Evolutionary conservation across 2,888 invertebrate species (phyloP).

Genomic region (Temnothorax unifasciatus): DNA sequence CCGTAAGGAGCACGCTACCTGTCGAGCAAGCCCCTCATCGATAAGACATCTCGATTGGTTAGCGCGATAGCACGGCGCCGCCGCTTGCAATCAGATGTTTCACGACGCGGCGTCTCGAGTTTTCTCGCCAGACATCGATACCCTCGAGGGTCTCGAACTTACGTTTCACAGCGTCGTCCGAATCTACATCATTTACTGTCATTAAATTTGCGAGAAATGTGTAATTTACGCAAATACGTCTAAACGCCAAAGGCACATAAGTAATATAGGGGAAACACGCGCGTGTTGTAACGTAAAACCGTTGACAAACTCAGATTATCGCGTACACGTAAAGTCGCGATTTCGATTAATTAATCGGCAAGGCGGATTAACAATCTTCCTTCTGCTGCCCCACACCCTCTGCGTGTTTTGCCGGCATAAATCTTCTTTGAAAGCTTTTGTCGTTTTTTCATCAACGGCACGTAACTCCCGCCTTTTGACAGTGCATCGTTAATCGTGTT

Average conservation of each 20-base stretch:
- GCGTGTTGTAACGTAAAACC: background rate
- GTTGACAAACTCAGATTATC: background rate
- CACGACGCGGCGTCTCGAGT: constrained; percentile 47
- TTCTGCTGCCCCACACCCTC: constrained; percentile 1
- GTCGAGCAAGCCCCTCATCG: constrained; percentile 63
- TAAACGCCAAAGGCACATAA: background rate
- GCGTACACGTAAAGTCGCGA: background rate
- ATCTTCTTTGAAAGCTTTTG: constrained; percentile 39
- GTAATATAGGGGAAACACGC: background rate
- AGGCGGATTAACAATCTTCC: constrained; percentile 29
- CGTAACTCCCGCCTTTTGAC: constrained; percentile 36
- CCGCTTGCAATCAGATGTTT: constrained; percentile 66
- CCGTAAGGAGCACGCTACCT: constrained; percentile 69
- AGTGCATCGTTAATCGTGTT: constrained; percentile 58
- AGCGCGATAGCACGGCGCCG: constrained; percentile 64
- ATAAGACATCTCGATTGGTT: constrained; percentile 69
- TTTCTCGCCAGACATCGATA: constrained; percentile 20
- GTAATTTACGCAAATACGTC: background rate
- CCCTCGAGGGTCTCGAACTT: background rate
- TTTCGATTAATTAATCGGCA: constrained; percentile 35
- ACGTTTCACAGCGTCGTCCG: background rate
- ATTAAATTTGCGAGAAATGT: background rate
- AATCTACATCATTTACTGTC: background rate
- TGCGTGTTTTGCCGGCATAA: constrained; percentile 37
- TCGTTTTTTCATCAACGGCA: constrained; percentile 50